Percentiles rank a stretch among this genome's conserved stretches.
Evolutionary conservation across 2,888 invertebrate genomes (phyloP).

Genomic region (Amitus sp.): DNA sequence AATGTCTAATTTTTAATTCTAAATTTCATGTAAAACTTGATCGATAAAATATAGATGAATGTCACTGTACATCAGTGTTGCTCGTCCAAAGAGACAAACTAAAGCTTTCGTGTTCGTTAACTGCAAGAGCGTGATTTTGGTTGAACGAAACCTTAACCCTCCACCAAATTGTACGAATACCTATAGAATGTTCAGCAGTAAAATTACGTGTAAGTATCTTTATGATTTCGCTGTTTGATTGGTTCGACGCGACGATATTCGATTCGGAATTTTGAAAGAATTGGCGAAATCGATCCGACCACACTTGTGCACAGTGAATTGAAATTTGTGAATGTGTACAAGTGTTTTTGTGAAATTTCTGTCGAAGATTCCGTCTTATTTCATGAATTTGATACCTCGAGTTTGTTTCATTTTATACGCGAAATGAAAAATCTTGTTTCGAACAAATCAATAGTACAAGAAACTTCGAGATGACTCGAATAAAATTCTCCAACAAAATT

Average conservation of each 20-base stretch:
- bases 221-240: no score
- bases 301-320: constrained; percentile 3
- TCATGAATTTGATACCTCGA: no score
- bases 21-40: constrained; percentile 41
- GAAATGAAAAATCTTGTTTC: not conserved
- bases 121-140: constrained; percentile 30
- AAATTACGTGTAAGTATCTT: no score
- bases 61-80: not conserved
- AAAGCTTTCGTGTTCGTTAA: constrained; percentile 22
- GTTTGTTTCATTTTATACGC: no score
- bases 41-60: not conserved
- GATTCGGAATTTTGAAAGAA: not conserved
- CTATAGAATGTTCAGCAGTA: no score
- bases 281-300: not conserved
- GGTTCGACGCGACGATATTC: no score
- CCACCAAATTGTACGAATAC: no score
- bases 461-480: no score
- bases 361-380: no score
- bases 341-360: constrained; percentile 6
- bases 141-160: constrained; percentile 20
- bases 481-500: no score
- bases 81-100: constrained; percentile 1
- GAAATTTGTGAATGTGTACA: not conserved
- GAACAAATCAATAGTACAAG: no score
- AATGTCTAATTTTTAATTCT: no score